These are phyloP conservation scores for Cataglyphis livida DNA, from an alignment of 2,888 invertebrate species.

Conservation along the genomic window DNA sequence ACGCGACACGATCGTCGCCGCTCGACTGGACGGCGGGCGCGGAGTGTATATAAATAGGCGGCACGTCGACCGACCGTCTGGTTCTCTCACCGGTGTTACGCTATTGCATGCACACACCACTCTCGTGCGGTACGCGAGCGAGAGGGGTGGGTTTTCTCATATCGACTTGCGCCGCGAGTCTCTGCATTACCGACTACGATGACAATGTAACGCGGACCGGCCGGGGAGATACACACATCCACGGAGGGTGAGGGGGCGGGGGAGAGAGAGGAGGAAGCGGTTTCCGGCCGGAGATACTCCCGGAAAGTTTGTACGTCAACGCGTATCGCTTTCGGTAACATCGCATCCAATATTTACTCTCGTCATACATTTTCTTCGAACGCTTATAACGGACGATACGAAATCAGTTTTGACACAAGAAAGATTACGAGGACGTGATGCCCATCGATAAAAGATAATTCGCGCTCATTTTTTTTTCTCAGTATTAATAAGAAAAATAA, in stretches of 20 bases:
- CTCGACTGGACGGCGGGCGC: slow-evolving; percentile 67
- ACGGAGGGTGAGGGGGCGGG: neutral
- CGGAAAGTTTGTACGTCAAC: slow-evolving; percentile 17
- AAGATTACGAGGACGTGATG: neutral
- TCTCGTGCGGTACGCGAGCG: slow-evolving; percentile 62
- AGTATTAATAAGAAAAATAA: neutral
- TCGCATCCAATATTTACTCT: neutral
- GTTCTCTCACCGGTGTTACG: slow-evolving; percentile 66
- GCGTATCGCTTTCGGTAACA: neutral
- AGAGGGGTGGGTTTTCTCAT: slow-evolving; percentile 62
- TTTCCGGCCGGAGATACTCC: neutral
- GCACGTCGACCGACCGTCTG: slow-evolving; percentile 69
- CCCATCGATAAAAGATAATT: neutral
- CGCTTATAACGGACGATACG: neutral
- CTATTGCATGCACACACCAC: slow-evolving; percentile 65
- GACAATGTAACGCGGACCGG: slow-evolving; percentile 29
- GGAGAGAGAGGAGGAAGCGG: neutral
- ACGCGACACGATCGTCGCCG: slow-evolving; percentile 68
- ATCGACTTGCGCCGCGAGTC: slow-evolving; percentile 58
- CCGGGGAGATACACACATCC: neutral
- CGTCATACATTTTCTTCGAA: too few species aligned
- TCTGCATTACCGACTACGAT: slow-evolving; percentile 65
- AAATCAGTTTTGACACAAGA: neutral
- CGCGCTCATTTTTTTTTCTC: neutral
- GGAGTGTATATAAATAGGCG: slow-evolving; percentile 70